Evolutionary conservation across 2,797 vertebrate genomes (phyloP).

Genomic region (Acanthornis magna): DNA sequence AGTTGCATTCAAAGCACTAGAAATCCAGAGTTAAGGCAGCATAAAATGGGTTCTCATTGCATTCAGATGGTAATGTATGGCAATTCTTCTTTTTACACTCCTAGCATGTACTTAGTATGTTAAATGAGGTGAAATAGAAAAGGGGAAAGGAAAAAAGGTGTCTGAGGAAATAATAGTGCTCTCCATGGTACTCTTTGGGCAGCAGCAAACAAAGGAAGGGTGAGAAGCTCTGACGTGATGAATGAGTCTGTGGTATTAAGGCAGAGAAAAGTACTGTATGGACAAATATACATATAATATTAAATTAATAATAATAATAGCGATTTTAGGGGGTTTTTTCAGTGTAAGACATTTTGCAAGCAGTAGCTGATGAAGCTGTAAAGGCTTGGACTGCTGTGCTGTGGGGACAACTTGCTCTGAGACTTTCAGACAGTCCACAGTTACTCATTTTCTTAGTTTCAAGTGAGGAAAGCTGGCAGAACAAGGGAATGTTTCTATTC

Average conservation of each 20-base stretch:
- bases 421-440: background rate
- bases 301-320: background rate
- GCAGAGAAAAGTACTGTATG: background rate
- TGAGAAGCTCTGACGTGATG: background rate
- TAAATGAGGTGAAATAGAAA: constrained; percentile 14
- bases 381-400: background rate
- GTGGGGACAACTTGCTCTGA: background rate
- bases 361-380: background rate
- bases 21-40: constrained; percentile 50
- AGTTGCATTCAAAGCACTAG: constrained; percentile 34
- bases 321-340: background rate
- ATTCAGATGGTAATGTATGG: constrained; percentile 5
- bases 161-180: background rate
- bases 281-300: background rate
- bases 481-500: background rate
- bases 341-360: background rate
- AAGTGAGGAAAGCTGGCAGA: background rate
- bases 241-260: background rate
- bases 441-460: background rate
- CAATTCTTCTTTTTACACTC: background rate
- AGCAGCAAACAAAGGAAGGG: background rate
- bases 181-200: background rate
- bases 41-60: constrained; percentile 35
- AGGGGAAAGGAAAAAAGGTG: background rate
- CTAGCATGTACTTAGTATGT: background rate